These are phyloP conservation scores for Columba livia DNA, from an alignment of 2,113 vertebrate species.

Conservation along the genomic window DNA sequence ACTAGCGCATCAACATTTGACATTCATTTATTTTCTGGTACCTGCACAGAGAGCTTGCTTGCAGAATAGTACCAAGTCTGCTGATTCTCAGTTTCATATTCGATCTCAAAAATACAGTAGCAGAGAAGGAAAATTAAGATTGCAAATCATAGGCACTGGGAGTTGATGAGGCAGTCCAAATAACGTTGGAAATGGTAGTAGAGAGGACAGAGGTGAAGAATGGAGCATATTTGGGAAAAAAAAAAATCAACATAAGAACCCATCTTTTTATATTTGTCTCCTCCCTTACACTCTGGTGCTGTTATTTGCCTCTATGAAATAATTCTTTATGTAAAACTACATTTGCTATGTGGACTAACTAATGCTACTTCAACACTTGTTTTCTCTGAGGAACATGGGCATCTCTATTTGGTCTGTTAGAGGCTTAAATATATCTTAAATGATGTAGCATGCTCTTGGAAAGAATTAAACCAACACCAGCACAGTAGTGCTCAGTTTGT, in stretches of 20 bases:
- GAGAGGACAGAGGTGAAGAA: not conserved
- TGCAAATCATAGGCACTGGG: not conserved
- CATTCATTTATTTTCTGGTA: not conserved
- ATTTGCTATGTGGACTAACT: not conserved
- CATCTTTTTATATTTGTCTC: not conserved
- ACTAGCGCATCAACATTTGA: not conserved
- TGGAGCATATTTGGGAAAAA: not conserved
- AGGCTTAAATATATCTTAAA: not conserved
- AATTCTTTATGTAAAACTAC: not conserved
- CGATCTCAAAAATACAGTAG: not conserved
- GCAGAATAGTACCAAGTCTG: fast-evolving
- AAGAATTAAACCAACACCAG: not conserved
- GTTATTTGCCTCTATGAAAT: not conserved
- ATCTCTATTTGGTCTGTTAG: not conserved
- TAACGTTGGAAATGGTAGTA: not conserved
- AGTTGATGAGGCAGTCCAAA: not conserved
- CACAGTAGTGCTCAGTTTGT: not conserved
- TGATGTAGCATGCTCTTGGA: not conserved
- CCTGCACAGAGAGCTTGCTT: not conserved
- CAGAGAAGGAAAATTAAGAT: not conserved
- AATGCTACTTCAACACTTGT: not conserved
- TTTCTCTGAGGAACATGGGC: not conserved
- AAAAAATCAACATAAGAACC: not conserved
- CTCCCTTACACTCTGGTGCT: not conserved
- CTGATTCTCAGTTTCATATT: not conserved